Conservation (phyloP, 2,888 invertebrate species). For the Orthosia gracilis region DNA sequence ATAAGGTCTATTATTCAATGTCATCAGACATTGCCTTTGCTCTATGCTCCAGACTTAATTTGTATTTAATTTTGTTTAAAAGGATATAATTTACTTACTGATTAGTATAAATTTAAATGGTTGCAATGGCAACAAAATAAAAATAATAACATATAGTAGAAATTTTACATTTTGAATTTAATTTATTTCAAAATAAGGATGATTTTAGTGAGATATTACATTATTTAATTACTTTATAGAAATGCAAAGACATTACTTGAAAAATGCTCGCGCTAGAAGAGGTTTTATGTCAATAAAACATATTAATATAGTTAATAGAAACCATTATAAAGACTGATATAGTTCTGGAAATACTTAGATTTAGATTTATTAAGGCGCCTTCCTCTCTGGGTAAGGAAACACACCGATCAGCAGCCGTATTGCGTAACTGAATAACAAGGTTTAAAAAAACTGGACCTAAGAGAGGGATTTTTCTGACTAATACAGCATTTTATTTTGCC, state of each 20-base stretch:
- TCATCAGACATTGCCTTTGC: background rate
- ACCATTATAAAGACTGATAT: constrained; percentile 39
- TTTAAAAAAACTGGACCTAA: too few species aligned
- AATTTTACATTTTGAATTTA: background rate
- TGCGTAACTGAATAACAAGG: too few species aligned
- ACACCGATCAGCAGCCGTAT: too few species aligned
- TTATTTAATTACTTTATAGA: constrained; percentile 10
- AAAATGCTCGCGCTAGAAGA: background rate
- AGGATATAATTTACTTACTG: background rate
- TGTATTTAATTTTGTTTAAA: background rate
- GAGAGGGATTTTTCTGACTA: too few species aligned
- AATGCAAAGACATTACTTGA: background rate
- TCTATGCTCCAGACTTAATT: background rate
- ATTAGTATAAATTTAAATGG: background rate
- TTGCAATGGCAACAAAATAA: background rate
- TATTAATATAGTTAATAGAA: constrained; percentile 6
- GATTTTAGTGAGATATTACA: constrained; percentile 17
- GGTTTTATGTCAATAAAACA: background rate
- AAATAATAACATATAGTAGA: background rate
- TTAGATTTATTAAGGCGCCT: background rate
- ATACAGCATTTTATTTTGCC: too few species aligned
- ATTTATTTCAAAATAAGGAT: background rate
- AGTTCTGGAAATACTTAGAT: constrained; percentile 12
- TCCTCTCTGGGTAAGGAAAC: too few species aligned
- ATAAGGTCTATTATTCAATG: constrained; percentile 1